A percentile compares a stretch with the other conserved stretches of the same genome.
Conservation (phyloP, 2,113 vertebrate genomes). For the Stegostoma tigrinum region DNA sequence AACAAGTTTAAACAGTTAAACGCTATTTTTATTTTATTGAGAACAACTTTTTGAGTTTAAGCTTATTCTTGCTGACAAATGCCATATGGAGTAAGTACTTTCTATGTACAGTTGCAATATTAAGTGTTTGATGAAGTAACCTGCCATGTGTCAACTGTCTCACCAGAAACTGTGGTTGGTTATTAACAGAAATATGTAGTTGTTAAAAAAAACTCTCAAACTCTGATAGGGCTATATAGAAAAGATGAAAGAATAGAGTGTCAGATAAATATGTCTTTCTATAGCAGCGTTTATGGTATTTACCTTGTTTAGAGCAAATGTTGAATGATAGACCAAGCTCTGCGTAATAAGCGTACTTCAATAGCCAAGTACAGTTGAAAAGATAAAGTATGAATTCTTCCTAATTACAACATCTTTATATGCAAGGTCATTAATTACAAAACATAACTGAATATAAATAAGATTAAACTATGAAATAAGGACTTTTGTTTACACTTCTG, state of each 20-base stretch:
- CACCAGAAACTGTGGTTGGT: neutral
- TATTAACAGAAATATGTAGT: neutral
- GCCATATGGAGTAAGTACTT: neutral
- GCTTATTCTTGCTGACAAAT: neutral
- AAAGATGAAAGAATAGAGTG: neutral
- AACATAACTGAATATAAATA: neutral
- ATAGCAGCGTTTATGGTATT: neutral
- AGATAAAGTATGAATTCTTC: neutral
- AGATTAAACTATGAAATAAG: neutral
- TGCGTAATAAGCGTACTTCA: neutral
- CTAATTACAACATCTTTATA: neutral
- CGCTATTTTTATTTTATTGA: neutral
- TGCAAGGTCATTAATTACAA: neutral
- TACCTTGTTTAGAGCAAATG: neutral
- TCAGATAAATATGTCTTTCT: neutral
- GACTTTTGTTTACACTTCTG: neutral
- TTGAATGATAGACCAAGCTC: neutral
- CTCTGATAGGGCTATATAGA: neutral
- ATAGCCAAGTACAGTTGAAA: neutral
- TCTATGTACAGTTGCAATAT: neutral
- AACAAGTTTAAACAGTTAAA: slow-evolving; percentile 1
- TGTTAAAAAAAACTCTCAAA: neutral
- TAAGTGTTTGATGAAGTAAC: neutral
- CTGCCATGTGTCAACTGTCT: slow-evolving; percentile 7
- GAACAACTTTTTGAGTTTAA: neutral